phyloP scores from a whole-genome alignment of 2,797 vertebrate species.

The Decapterus maruadsi region DNA sequence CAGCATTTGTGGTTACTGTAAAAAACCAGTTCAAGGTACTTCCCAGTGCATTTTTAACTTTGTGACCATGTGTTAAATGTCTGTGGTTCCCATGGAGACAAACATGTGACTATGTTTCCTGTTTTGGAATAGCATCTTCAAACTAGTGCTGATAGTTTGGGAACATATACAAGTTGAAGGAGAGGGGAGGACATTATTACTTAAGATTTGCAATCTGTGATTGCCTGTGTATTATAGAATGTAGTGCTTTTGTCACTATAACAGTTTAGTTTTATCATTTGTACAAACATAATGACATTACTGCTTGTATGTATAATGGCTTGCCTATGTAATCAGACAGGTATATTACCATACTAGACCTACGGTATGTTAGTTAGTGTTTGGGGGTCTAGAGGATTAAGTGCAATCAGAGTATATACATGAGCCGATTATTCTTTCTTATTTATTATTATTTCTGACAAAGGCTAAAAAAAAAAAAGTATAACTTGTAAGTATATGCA shows the following conservation, averaged over 20 bases:
- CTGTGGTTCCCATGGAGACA: slow-evolving; percentile 21
- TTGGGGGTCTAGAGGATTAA: slow-evolving; percentile 88
- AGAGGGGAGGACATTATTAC: slow-evolving; percentile 72
- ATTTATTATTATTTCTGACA: slow-evolving; percentile 88
- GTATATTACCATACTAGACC: slow-evolving; percentile 82
- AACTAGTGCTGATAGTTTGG: slow-evolving; percentile 47
- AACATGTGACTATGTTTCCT: slow-evolving; percentile 23
- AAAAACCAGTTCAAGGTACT: slow-evolving; percentile 15
- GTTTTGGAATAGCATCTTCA: slow-evolving; percentile 36
- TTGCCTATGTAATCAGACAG: slow-evolving; percentile 78
- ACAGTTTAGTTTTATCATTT: slow-evolving; percentile 82
- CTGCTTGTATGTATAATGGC: slow-evolving; percentile 75
- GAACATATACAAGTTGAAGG: slow-evolving; percentile 44
- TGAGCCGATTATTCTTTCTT: slow-evolving; percentile 89
- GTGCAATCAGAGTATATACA: slow-evolving; percentile 92
- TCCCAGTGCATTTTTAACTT: neutral
- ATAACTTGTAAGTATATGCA: slow-evolving; percentile 73
- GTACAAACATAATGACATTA: slow-evolving; percentile 80
- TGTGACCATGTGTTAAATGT: slow-evolving; percentile 38
- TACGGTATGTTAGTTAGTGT: slow-evolving; percentile 79
- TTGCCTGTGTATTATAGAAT: slow-evolving; percentile 92
- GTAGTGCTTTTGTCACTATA: slow-evolving; percentile 91
- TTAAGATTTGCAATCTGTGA: slow-evolving; percentile 97
- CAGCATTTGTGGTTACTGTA: slow-evolving; percentile 27
- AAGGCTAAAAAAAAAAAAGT: slow-evolving; percentile 63